Evolutionary conservation across 2,113 vertebrate genomes (phyloP), one percentile per base, ranked within the genome.

Genomic region (Gadus macrocephalus): DNA sequence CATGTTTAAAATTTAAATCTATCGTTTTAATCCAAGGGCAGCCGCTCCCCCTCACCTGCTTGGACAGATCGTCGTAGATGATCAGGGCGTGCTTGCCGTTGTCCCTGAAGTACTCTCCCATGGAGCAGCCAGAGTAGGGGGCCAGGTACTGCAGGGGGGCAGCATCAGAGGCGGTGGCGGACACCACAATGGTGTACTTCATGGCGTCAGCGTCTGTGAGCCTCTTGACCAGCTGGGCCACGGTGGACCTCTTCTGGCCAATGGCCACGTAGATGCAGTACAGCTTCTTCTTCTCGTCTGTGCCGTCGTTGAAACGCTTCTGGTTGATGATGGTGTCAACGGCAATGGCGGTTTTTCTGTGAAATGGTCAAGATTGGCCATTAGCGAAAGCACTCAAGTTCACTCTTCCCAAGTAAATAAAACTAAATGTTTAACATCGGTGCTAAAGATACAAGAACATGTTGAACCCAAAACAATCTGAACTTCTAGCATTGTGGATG

Each of bases 141-240:
- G 97, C 97, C 91, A 99, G 86, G 78, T 99, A 99, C 91, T 99
- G 97, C 71, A 99, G 93, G 4, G 97, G 97, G 31, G 97, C 97
- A 55, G 97, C 96, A 73, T 99, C 97, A 0, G 97, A 99, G 3
- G 97, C 96, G 0, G 97, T 98, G 62, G 97, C 97, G 69, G 96
- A 99, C 64, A 99, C 96, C 88, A 99, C 97, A 5, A 98, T 99
- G 61, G 97, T 99, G 87, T 99, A 99, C 83, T 98, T 98, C 97
- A 99, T 98, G 79, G 97, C 97, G 87, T 96, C 95, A 59, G 97
- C 90, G 64, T 98, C 95, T 53, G 95, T 98, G 2, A 99, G 93
- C 85, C 96, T 95, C 92, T 99, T 99, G 28, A 99, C 97, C 85
- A 99, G 90, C 90, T 99, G 97, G 73, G 97, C 97, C 80, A 99